Percentiles rank a stretch among this genome's conserved stretches.
Evolutionary conservation across 2,888 invertebrate genomes (phyloP).

Genomic region (Himalopsyche japonica): DNA sequence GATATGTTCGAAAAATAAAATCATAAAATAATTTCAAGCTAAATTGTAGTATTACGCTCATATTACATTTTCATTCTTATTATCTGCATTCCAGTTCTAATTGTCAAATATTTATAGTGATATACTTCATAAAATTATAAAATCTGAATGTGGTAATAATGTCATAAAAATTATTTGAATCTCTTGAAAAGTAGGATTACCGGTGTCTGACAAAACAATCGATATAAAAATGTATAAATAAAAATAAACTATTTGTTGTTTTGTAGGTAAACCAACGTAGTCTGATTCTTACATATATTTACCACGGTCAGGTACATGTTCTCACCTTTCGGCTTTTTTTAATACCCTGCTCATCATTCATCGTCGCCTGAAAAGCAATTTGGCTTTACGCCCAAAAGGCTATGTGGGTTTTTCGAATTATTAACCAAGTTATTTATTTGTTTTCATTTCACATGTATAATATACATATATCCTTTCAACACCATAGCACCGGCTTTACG

Average conservation of each 20-base stretch:
- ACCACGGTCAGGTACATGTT: neutral
- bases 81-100: no score
- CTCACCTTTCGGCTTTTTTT: constrained; percentile 14
- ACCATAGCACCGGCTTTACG: neutral
- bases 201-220: neutral
- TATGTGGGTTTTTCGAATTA: constrained; percentile 41
- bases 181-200: neutral
- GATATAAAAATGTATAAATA: neutral
- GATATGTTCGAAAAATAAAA: no score
- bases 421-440: constrained; percentile 39
- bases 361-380: constrained; percentile 38
- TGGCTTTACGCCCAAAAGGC: constrained; percentile 33
- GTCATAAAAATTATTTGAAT: no score
- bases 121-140: no score
- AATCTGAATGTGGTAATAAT: no score
- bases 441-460: constrained; percentile 36
- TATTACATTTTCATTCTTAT: no score
- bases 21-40: no score
- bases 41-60: no score
- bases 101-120: no score
- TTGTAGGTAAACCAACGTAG: neutral
- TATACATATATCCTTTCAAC: constrained; percentile 6
- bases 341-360: constrained; percentile 32
- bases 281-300: neutral
- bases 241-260: neutral